Percentiles rank a stretch among this genome's conserved stretches.
These are phyloP conservation scores for Drosophila nannoptera DNA, from an alignment of 1,140 invertebrate species.

Conservation along the genomic window DNA sequence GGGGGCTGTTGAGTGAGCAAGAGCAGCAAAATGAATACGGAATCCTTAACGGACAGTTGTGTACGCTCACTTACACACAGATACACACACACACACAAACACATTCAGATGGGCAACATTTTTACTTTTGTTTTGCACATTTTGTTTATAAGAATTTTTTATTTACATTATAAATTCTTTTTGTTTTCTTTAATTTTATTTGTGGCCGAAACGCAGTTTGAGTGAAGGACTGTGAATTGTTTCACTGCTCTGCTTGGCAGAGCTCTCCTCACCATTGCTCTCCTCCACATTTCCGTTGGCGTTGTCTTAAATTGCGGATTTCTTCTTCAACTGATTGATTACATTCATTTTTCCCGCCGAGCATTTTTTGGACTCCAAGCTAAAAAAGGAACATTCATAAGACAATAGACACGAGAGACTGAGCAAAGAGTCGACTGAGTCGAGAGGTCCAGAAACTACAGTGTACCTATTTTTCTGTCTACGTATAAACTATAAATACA, in stretches of 20 bases:
- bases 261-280: not conserved
- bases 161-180: conserved; percentile 22
- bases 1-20: not conserved
- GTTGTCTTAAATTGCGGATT: not conserved
- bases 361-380: not conserved
- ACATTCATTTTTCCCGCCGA: conserved; percentile 9
- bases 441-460: no score
- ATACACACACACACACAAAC: not conserved
- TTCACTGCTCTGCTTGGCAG: not conserved
- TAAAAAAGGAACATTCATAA: not conserved
- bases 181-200: not conserved
- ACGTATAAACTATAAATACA: no score
- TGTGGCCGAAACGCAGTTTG: not conserved
- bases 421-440: not conserved
- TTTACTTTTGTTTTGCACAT: conserved; percentile 30
- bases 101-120: conserved; percentile 32
- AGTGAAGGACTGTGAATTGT: conserved; percentile 3
- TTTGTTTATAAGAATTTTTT: conserved; percentile 25
- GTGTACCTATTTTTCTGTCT: no score
- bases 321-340: conserved; percentile 49
- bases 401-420: not conserved
- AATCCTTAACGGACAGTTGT: conserved; percentile 9
- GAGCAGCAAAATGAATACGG: not conserved
- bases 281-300: not conserved
- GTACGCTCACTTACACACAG: not conserved